Percentiles rank a stretch among this genome's conserved stretches.
phyloP scores from a whole-genome alignment of 2,113 vertebrate genomes.

The Gracilinanus agilis region DNA sequence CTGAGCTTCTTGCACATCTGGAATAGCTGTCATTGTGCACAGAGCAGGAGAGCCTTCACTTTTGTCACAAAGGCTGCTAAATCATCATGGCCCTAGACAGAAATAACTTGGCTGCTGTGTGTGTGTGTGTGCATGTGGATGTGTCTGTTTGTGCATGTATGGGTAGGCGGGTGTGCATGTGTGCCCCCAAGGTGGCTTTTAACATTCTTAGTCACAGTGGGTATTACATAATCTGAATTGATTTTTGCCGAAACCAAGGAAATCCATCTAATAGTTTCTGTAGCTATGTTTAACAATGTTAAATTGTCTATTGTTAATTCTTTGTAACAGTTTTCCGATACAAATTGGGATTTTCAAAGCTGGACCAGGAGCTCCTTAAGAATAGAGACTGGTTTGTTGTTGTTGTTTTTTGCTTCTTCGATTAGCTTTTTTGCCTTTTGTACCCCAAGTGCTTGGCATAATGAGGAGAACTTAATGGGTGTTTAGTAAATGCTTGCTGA shows the following conservation, averaged over 20 bases:
- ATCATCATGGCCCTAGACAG: slow-evolving; percentile 75
- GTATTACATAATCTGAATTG: slow-evolving; percentile 77
- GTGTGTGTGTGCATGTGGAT: not conserved
- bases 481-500: not conserved
- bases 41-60: slow-evolving; percentile 67
- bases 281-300: slow-evolving; percentile 45
- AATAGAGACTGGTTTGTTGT: not conserved
- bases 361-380: not conserved
- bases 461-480: not conserved
- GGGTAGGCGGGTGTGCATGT: not conserved
- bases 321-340: slow-evolving; percentile 48
- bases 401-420: not conserved
- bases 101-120: slow-evolving; percentile 69
- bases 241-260: slow-evolving; percentile 70
- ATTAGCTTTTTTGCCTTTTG: not conserved
- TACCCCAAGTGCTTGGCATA: not conserved
- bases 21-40: slow-evolving; percentile 78
- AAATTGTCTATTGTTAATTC: slow-evolving; percentile 65
- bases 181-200: slow-evolving; percentile 76
- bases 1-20: slow-evolving; percentile 61
- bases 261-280: not conserved
- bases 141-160: not conserved
- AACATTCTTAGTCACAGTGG: slow-evolving; percentile 78
- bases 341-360: slow-evolving; percentile 73
- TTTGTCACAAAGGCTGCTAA: slow-evolving; percentile 80